Evolutionary conservation across 30 jellyfish, hydroid and myxozoan species (phyloP).

Genomic region (Aurelia aurita complex sp. Pacific): DNA sequence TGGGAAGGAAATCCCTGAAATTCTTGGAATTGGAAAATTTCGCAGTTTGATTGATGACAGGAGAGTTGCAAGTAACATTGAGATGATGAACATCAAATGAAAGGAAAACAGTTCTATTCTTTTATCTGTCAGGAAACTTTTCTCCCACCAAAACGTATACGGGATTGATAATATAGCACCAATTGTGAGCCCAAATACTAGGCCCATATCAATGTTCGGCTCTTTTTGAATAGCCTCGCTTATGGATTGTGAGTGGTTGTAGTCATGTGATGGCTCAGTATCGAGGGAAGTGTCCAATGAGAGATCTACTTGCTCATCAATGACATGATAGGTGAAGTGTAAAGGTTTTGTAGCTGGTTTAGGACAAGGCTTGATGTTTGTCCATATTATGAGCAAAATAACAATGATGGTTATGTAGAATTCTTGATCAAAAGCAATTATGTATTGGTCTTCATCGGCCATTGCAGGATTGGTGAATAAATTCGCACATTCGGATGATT

Average conservation of each 20-base stretch:
- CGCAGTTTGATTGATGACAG: slow-evolving; percentile 40
- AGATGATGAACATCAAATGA: slow-evolving; percentile 46
- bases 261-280: slow-evolving; percentile 26
- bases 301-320: slow-evolving; percentile 6
- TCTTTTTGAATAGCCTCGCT: slow-evolving; percentile 67
- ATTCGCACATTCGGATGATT: slow-evolving; percentile 15
- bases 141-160: slow-evolving; percentile 75
- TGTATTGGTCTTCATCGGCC: slow-evolving; percentile 30
- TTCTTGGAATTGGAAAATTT: slow-evolving; percentile 45
- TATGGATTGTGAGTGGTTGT: slow-evolving; percentile 12
- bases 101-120: slow-evolving; percentile 52
- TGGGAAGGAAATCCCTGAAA: slow-evolving; percentile 68
- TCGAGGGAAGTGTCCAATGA: slow-evolving; percentile 52
- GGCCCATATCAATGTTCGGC: slow-evolving; percentile 72
- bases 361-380: slow-evolving; percentile 23
- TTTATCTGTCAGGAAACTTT: slow-evolving; percentile 56
- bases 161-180: slow-evolving; percentile 72
- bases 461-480: slow-evolving; percentile 52
- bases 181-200: slow-evolving; percentile 57
- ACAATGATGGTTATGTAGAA: slow-evolving; percentile 51
- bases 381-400: slow-evolving; percentile 56
- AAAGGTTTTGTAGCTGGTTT: slow-evolving; percentile 26
- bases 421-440: slow-evolving; percentile 67
- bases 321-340: slow-evolving; percentile 57
- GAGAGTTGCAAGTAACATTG: slow-evolving; percentile 59